Base-by-base conservation (phyloP, 2,797 vertebrate genomes). In the Enteromius radiatus region DNA sequence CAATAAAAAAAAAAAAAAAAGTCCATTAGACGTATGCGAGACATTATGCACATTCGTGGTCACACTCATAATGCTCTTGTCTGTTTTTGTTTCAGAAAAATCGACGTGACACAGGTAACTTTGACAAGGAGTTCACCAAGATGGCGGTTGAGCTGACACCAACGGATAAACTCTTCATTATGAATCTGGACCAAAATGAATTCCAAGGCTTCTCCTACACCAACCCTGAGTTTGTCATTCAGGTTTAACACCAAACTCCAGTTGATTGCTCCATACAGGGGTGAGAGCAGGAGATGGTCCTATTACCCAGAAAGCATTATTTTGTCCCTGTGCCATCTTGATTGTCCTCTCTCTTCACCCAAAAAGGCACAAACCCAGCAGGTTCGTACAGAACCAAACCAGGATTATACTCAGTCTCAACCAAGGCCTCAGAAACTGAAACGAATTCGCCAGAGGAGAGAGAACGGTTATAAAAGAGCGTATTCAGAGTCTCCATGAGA, bases 121-220 rank as follows among this genome's bases (percentile, higher is more conserved):
- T 99, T 81, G 98, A 99, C 94, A 98, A 97, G 86, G 98, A 99
- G 96, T 99, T 99, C 93, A 99, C 98, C 86, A 96, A 97, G 91
- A 98, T 99, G 95, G 95, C 93, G 2, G 96, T 98, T 90, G 97
- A 99, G 86, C 96, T 99, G 89, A 99, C 98, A 0, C 98, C 98
- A 68, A 99, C 98, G 2, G 98, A 99, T 93, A 99, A 99, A 94
- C 97, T 99, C 92, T 98, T 99, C 96, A 99, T 99, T 93, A 99
- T 99, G 97, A 99, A 99, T 92, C 95, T 99, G 95, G 97, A 99
- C 94, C 98, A 99, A 93, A 98, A 97, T 38, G 97, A 99, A 92
- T 99, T 99, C 91, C 97, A 97, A 84, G 98, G 98, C 85, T 99
- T 99, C 95, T 99, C 98, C 89, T 99, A 97, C 93, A 98, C 96